Evolutionary conservation across 2,113 vertebrate species (phyloP), one percentile per base, ranked within the genome.

Genomic region (Podarcis raffonei): DNA sequence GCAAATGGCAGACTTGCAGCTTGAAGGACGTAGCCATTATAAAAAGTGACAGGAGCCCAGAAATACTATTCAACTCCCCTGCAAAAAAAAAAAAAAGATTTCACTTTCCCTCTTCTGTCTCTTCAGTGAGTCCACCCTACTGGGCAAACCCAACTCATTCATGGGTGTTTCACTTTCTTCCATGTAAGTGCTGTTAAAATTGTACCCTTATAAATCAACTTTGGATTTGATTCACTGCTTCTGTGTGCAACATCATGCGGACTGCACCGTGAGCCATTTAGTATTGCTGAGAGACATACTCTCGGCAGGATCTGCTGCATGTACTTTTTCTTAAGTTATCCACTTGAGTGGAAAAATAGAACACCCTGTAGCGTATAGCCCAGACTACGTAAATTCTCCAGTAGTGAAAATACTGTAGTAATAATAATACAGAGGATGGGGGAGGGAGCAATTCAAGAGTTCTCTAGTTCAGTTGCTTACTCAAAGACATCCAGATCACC

Each of bases 271-370:
- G 65, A 72, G 35, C 69, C 25, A 81, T 81, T 87, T 81, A 87
- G 23, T 35, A 18, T n/a, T 59, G 48, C 37, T 65, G 20, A 77
- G 62, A 77, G 27, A 42, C 62, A 79, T 68, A 23, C 59, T 48
- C 20, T 68, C 69, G 20, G 59, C 75, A 86, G 32, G 30, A 81
- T 88, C 65, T 48, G 35, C 86, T 92, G 32, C 72, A 74, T 81
- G 83, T 6, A 90, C 30, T 86, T 78, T 57, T n/a, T 23, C 12
- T 87, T 30, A 89, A 27, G 25, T 84, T 84, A 68, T 76, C 23
- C 74, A 89, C 84, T 90, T 88, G 83, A 89, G 57, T 32, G 59
- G 59, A 91, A 81, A 87, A 93, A 82, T 3, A 0, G 0, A 22
- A 57, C 83, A 91, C 16, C 0, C 0, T 84, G 90, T 76, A 87